phyloP scores from a whole-genome alignment of 2,797 vertebrate genomes.

The Muscicapa comitata region DNA sequence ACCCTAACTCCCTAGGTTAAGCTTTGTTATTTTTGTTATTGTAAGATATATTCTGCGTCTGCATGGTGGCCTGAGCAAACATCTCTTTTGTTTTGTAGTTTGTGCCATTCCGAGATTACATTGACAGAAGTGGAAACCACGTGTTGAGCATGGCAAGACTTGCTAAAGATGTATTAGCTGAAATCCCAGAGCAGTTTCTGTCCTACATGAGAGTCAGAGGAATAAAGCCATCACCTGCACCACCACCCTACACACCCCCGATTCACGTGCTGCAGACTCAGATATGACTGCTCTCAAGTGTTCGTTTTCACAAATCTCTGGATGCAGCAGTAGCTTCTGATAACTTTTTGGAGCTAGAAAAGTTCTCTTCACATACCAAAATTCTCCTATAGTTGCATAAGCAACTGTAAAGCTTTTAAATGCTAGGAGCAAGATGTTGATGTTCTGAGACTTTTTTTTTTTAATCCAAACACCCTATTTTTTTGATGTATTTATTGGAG shows the following conservation, averaged over 20 bases:
- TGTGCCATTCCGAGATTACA: slow-evolving; percentile 95
- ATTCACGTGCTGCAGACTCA: slow-evolving; percentile 88
- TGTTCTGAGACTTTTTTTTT: slow-evolving; percentile 51
- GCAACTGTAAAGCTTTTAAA: slow-evolving; percentile 72
- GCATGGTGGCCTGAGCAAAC: background rate
- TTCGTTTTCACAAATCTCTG: background rate
- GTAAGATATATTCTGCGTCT: background rate
- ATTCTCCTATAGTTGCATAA: slow-evolving; percentile 74
- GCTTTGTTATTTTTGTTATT: background rate
- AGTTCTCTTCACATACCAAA: slow-evolving; percentile 76
- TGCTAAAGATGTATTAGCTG: slow-evolving; percentile 94
- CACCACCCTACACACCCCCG: slow-evolving; percentile 91
- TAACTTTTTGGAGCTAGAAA: slow-evolving; percentile 63
- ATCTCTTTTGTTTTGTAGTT: slow-evolving; percentile 75
- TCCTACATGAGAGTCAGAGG: slow-evolving; percentile 96
- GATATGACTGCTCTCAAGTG: slow-evolving; percentile 80
- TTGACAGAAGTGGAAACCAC: slow-evolving; percentile 93
- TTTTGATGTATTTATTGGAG: slow-evolving; percentile 61
- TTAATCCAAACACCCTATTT: slow-evolving; percentile 8
- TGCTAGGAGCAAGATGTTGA: slow-evolving; percentile 60
- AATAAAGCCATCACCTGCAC: slow-evolving; percentile 92
- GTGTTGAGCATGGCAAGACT: slow-evolving; percentile 94
- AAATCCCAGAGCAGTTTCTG: slow-evolving; percentile 96
- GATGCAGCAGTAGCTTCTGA: slow-evolving; percentile 54
- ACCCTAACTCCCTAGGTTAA: background rate